Conservation (phyloP, 2,113 vertebrate species). For the Siphamia tubifer region DNA sequence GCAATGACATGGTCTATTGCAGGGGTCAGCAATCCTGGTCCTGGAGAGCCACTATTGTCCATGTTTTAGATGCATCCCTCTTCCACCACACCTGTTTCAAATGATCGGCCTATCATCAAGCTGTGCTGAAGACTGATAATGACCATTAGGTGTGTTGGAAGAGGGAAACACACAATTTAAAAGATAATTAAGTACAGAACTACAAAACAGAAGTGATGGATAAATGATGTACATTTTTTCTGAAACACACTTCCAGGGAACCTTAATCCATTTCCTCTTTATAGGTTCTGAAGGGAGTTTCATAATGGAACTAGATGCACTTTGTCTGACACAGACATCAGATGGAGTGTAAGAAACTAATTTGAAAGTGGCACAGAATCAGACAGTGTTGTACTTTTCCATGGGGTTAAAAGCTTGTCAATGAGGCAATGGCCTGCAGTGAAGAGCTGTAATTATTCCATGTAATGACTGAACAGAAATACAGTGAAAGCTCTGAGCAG, state of each 20-base stretch:
- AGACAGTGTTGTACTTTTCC: not conserved
- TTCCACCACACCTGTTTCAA: too few relatives aligned
- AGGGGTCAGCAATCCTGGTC: too few relatives aligned
- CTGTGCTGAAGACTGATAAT: too few relatives aligned
- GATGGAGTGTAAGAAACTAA: not conserved
- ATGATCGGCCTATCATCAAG: too few relatives aligned
- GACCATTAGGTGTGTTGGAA: too few relatives aligned
- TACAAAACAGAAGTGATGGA: not conserved
- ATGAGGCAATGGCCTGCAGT: not conserved
- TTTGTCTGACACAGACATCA: not conserved
- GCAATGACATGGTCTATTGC: too few relatives aligned
- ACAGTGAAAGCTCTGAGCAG: not conserved
- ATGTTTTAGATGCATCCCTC: too few relatives aligned
- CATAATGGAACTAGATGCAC: not conserved
- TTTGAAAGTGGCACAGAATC: not conserved
- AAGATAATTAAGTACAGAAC: not conserved
- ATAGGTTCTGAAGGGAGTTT: not conserved
- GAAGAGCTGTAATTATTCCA: constrained; percentile 9
- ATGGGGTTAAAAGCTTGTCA: not conserved
- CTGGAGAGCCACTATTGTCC: too few relatives aligned
- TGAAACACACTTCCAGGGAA: too few relatives aligned
- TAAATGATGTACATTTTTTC: too few relatives aligned
- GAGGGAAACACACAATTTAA: not conserved
- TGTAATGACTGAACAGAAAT: not conserved
- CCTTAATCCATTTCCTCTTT: too few relatives aligned